Conservation (phyloP, 1,140 invertebrate species). For the Scylla paramamosain region DNA sequence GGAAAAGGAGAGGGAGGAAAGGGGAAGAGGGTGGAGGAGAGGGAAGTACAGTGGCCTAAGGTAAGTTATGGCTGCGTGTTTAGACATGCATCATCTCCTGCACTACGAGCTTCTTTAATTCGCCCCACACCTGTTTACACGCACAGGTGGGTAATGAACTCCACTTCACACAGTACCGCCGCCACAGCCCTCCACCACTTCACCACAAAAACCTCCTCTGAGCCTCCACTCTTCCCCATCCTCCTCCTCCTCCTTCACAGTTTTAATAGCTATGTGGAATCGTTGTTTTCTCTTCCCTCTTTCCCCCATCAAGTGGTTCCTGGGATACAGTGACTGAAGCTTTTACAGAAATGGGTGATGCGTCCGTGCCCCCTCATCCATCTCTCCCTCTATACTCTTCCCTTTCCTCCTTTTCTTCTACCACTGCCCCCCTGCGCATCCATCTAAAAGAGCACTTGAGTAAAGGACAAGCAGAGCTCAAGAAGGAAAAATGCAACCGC, state of each 20-base stretch:
- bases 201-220: not conserved
- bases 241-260: not conserved
- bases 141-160: no score
- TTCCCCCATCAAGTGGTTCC: not conserved
- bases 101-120: no score
- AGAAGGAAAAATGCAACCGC: not conserved
- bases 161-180: not conserved
- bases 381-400: not conserved
- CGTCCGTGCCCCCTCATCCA: not conserved
- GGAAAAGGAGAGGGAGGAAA: no score
- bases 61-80: no score
- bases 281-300: not conserved
- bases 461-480: not conserved
- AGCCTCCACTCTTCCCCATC: not conserved
- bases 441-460: not conserved
- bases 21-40: no score
- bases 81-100: no score
- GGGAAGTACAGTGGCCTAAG: no score
- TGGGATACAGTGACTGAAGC: not conserved
- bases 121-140: no score
- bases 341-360: not conserved
- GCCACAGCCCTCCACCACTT: not conserved
- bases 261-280: not conserved
- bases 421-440: not conserved
- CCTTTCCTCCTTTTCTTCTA: not conserved